These are phyloP conservation scores for Syncerus caffer DNA, from an alignment of 2,797 vertebrate genomes.

Conservation along the genomic window DNA sequence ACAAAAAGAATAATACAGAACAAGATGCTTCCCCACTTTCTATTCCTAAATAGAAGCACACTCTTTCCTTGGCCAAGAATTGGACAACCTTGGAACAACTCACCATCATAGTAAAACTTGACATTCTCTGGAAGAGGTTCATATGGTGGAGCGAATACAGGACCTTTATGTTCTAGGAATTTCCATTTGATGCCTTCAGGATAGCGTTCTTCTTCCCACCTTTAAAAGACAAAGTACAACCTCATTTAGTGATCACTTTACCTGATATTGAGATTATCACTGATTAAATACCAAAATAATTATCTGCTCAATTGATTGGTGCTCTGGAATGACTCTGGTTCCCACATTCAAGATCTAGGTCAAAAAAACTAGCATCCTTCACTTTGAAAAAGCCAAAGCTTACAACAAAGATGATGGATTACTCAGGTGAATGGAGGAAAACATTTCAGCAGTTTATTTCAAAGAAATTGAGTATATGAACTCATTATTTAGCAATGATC, in stretches of 20 bases:
- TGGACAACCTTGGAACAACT: slow-evolving; percentile 77
- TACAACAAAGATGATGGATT: background rate
- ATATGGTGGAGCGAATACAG: slow-evolving; percentile 94
- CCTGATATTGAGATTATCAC: background rate
- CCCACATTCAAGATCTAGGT: background rate
- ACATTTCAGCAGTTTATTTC: background rate
- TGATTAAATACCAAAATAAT: slow-evolving; percentile 40
- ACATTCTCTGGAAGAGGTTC: slow-evolving; percentile 92
- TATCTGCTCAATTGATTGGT: background rate
- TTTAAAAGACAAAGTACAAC: slow-evolving; percentile 77
- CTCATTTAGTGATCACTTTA: slow-evolving; percentile 45
- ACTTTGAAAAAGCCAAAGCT: slow-evolving; percentile 41
- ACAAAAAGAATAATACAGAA: background rate
- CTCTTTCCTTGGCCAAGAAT: slow-evolving; percentile 39
- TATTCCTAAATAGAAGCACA: slow-evolving; percentile 37
- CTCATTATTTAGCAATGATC: background rate
- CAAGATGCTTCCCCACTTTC: slow-evolving; percentile 15
- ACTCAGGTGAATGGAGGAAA: background rate
- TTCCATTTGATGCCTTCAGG: slow-evolving; percentile 98
- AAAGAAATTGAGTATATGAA: background rate
- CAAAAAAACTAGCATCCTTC: background rate
- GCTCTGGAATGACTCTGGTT: background rate
- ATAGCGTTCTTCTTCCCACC: slow-evolving; percentile 96
- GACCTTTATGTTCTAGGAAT: slow-evolving; percentile 97
- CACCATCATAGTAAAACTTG: slow-evolving; percentile 94